Evolutionary conservation across 2,113 vertebrate species (phyloP).

Genomic region (Coryphaenoides rupestris): DNA sequence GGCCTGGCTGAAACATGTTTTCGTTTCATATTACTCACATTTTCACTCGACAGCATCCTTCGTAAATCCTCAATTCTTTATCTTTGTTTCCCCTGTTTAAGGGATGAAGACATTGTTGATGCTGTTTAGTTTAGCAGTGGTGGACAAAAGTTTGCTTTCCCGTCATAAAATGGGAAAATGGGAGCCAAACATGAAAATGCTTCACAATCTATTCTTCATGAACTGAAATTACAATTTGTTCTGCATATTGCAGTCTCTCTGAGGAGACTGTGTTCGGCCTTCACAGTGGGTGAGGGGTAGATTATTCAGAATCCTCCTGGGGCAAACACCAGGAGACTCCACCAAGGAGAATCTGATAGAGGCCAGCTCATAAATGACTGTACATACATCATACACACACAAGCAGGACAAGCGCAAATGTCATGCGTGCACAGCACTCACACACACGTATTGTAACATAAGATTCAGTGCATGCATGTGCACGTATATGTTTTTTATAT

Average conservation of each 20-base stretch:
- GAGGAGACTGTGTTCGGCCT: background rate
- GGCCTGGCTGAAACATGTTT: background rate
- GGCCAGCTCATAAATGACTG: background rate
- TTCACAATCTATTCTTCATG: too few species aligned
- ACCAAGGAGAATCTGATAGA: slow-evolving; percentile 1
- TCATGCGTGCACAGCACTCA: too few species aligned
- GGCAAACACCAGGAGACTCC: background rate
- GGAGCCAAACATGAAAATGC: too few species aligned
- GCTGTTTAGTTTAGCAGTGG: too few species aligned
- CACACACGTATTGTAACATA: too few species aligned
- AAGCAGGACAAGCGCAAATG: background rate
- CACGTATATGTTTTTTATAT: background rate
- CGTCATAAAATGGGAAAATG: too few species aligned
- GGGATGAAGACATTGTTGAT: too few species aligned
- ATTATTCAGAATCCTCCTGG: background rate
- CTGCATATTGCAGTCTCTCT: background rate
- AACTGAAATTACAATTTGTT: too few species aligned
- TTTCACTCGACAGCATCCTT: background rate
- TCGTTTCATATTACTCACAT: background rate
- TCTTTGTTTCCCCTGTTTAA: too few species aligned
- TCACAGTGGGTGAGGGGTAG: background rate
- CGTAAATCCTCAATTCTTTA: too few species aligned
- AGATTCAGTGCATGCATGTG: background rate
- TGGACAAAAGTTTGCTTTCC: too few species aligned
- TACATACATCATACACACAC: background rate